Percentiles rank a stretch among this genome's conserved stretches.
Evolutionary conservation across 2,113 vertebrate species (phyloP).

Genomic region (Oncorhynchus tshawytscha): DNA sequence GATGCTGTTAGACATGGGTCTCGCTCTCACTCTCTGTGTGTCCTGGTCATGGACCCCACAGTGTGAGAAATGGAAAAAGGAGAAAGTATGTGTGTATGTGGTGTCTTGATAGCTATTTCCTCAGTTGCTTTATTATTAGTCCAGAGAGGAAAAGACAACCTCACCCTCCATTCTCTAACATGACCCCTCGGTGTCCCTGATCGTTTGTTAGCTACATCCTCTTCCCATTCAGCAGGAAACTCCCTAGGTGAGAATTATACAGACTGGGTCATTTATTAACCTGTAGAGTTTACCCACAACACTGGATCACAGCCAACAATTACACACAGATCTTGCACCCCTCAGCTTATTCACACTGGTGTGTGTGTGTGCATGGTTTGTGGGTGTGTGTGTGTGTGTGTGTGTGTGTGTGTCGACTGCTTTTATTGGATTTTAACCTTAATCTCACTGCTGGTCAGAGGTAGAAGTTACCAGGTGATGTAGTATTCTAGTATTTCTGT

Average conservation of each 20-base stretch:
- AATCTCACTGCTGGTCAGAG: conserved; percentile 33
- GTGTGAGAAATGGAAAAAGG: neutral
- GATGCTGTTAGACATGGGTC: conserved; percentile 7
- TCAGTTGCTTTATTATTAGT: conserved; percentile 18
- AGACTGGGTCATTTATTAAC: conserved; percentile 38
- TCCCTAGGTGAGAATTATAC: conserved; percentile 21
- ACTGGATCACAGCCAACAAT: conserved; percentile 49
- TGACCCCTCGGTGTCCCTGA: conserved; percentile 27
- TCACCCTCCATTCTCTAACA: conserved; percentile 32
- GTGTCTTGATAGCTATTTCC: conserved; percentile 1
- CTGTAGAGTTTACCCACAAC: conserved; percentile 39
- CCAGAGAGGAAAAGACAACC: conserved; percentile 33
- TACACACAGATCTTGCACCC: conserved; percentile 45
- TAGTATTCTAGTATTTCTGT: conserved; percentile 36
- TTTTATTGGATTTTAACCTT: conserved; percentile 44
- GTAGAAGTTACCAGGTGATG: conserved; percentile 18
- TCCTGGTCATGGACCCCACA: too few relatives aligned
- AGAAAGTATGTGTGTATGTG: neutral
- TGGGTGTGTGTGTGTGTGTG: neutral
- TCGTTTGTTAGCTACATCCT: conserved; percentile 59
- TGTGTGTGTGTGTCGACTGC: conserved; percentile 32
- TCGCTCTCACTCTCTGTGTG: neutral
- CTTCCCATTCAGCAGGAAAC: conserved; percentile 50
- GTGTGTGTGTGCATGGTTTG: neutral
- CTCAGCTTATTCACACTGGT: neutral